phyloP scores from a whole-genome alignment of 2,113 vertebrate species.

The Melanocharis versteri region DNA sequence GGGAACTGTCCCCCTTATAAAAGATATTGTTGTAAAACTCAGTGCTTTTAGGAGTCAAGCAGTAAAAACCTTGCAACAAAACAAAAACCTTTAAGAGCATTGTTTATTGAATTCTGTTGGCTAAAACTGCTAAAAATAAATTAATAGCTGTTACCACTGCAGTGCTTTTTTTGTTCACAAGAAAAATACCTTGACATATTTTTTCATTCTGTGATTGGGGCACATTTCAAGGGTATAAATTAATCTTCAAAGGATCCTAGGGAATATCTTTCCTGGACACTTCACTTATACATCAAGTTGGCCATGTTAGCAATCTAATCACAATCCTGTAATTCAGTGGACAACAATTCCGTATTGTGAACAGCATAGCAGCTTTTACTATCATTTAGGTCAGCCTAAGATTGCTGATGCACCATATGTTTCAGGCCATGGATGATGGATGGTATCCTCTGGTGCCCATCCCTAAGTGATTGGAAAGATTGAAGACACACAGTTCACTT shows the following conservation, averaged over 20 bases:
- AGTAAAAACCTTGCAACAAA: constrained; percentile 25
- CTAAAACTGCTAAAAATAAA: constrained; percentile 72
- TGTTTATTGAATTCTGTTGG: constrained; percentile 68
- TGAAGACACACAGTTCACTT: constrained; percentile 93
- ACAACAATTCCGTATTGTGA: constrained; percentile 80
- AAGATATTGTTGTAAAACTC: not conserved
- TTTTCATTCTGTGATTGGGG: constrained; percentile 78
- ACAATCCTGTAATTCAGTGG: constrained; percentile 79
- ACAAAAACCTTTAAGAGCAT: constrained; percentile 40
- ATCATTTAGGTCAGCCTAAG: constrained; percentile 76
- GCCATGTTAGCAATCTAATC: constrained; percentile 79
- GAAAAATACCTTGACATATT: constrained; percentile 77
- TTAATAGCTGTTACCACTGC: constrained; percentile 60
- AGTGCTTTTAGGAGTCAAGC: not conserved
- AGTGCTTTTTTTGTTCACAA: constrained; percentile 68
- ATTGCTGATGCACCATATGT: constrained; percentile 89
- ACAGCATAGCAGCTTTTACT: constrained; percentile 73
- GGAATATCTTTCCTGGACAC: constrained; percentile 70
- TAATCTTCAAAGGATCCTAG: constrained; percentile 75
- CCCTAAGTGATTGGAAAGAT: constrained; percentile 94
- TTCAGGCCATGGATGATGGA: constrained; percentile 88
- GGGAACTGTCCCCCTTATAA: not conserved
- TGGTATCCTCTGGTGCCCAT: constrained; percentile 83
- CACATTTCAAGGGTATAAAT: constrained; percentile 76
- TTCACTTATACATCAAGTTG: constrained; percentile 76